Base-by-base conservation (phyloP, 1,140 invertebrate species). In the Penaeus chinensis region DNA sequence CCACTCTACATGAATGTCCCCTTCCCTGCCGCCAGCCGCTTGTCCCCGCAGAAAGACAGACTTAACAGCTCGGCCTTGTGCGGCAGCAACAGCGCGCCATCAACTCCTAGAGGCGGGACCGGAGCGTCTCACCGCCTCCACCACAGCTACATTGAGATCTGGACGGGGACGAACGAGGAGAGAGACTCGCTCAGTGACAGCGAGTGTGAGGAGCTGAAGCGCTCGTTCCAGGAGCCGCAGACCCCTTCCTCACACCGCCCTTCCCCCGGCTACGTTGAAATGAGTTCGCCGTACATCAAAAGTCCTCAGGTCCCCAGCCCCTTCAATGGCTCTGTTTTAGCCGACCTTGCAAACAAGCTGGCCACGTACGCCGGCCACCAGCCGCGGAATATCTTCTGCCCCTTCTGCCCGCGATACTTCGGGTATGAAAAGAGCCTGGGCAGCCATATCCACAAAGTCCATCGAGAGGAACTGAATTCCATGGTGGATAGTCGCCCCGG, bases 351-450 rank as follows among this genome's bases (percentile, higher is more conserved):
- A 20, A 85, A 54, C 16, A 85, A 83, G 37, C 80, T 90, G 60
- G 86, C 89, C 42, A 89, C 89, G 16, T 90, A 90, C 80, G 89
- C 89, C 84, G 89, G 89, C 22, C 89, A 89, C 37, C 85, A 84
- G 47, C 89, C 89, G n/a, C 83, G 86, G 61, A 89, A 84, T 22
- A 90, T 90, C 74, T 90, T 90, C 65, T 90, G 89, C 74, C 89
- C 89, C 18, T 87, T 90, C 19, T 90, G 89, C 54, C 87, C 89
- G 8, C 71, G 89, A 8, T 88, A 88, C 60, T 90, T 90, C 80
- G 82, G 84, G 42, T 87, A 90, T 66, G 89, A 90, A 63, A 86
- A 89, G 76, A 89, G 82, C 32, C 76, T 90, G 7, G 76, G 84
- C 10, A 83, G 84, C 54, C 89, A 90, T 61, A 89, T 90, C 37